Evolutionary conservation across 2,888 invertebrate genomes (phyloP).

Genomic region (Trachelus stipa): DNA sequence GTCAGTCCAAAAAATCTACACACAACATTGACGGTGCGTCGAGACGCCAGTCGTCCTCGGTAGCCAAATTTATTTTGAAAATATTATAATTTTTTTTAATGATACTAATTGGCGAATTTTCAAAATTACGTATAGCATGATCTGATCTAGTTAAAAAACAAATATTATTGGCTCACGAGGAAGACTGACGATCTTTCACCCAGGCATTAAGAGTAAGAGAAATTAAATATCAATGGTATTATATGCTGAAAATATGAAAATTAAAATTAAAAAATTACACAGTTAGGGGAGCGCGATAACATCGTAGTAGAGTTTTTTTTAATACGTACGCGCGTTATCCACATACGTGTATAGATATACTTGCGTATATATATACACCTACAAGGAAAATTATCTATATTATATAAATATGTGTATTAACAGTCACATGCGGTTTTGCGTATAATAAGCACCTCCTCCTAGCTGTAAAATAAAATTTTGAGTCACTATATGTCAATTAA

Average conservation of each 20-base stretch:
- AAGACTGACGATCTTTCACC: background rate
- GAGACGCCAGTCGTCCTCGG: background rate
- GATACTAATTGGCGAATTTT: background rate
- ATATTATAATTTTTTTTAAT: background rate
- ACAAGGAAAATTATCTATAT: background rate
- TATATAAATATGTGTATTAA: constrained; percentile 15
- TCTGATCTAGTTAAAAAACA: no score
- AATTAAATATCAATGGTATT: constrained; percentile 27
- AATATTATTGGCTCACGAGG: background rate
- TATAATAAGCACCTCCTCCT: constrained; percentile 64
- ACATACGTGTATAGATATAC: background rate
- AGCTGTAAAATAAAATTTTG: constrained; percentile 61
- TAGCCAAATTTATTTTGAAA: no score
- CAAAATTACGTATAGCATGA: background rate
- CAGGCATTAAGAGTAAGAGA: constrained; percentile 14
- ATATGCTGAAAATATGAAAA: constrained; percentile 33
- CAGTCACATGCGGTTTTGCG: constrained; percentile 55
- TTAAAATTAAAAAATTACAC: constrained; percentile 22
- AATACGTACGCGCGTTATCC: background rate
- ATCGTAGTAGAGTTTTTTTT: no score
- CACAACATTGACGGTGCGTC: constrained; percentile 30
- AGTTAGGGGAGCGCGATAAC: background rate
- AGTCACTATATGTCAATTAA: constrained; percentile 57
- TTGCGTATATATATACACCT: background rate
- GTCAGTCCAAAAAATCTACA: constrained; percentile 27